Evolutionary conservation across 2,113 vertebrate species (phyloP).

Genomic region (Bufo bufo): DNA sequence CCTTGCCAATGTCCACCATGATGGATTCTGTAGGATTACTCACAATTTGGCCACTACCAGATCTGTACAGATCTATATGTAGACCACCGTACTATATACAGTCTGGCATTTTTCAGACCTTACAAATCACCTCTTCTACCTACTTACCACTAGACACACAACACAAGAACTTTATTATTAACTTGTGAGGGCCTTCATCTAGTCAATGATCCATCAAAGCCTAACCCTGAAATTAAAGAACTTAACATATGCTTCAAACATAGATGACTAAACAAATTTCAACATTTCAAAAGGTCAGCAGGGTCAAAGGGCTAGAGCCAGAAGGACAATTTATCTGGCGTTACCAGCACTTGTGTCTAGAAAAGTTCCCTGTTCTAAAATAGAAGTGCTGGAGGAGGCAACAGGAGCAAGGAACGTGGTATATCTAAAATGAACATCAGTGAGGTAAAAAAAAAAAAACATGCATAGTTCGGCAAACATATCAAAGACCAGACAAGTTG

Average conservation of each 20-base stretch:
- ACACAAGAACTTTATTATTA: background rate
- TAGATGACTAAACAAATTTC: background rate
- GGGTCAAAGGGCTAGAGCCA: background rate
- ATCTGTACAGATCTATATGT: background rate
- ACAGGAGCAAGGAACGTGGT: background rate
- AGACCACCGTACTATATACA: background rate
- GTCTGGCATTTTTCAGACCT: background rate
- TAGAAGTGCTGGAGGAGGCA: constrained; percentile 9
- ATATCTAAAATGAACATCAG: constrained; percentile 29
- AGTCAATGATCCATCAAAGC: background rate
- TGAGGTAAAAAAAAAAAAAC: background rate
- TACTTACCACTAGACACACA: too few relatives aligned
- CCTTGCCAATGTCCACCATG: too few relatives aligned
- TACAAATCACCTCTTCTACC: background rate
- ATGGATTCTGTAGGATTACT: too few relatives aligned
- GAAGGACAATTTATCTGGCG: background rate
- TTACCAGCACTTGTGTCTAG: background rate
- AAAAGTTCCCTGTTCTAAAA: constrained; percentile 26
- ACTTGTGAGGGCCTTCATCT: background rate
- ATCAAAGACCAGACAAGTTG: constrained; percentile 16
- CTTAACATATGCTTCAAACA: background rate
- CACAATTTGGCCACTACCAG: background rate
- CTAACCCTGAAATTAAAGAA: background rate
- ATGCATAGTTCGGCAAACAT: constrained; percentile 17
- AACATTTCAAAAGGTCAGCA: background rate